phyloP scores from a whole-genome alignment of 2,113 vertebrate species.

The Struthio camelus region DNA sequence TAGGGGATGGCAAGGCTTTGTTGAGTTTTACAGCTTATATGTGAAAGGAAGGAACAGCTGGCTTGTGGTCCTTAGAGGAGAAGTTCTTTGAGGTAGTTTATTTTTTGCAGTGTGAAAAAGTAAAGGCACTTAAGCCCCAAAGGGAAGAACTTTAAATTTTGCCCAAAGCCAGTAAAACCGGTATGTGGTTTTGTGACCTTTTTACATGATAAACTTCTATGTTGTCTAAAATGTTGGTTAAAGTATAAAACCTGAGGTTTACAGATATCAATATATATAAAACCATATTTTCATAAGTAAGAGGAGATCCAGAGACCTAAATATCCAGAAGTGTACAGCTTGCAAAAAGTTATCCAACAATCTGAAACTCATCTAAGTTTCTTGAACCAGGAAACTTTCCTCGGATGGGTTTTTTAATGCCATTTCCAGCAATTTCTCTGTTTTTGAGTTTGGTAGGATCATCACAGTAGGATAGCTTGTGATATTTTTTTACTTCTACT shows the following conservation, averaged over 20 bases:
- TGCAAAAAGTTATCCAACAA: not conserved
- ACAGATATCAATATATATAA: not conserved
- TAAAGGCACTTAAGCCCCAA: not conserved
- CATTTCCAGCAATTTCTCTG: not conserved
- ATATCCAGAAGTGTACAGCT: not conserved
- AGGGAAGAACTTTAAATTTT: constrained; percentile 5
- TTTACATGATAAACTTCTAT: not conserved
- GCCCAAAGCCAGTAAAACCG: not conserved
- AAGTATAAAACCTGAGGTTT: not conserved
- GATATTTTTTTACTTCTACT: not conserved
- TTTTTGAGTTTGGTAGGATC: not conserved
- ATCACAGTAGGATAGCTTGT: not conserved
- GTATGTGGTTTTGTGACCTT: not conserved
- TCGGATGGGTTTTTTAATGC: not conserved
- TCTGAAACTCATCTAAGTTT: not conserved
- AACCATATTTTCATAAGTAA: not conserved
- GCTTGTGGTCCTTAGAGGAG: not conserved
- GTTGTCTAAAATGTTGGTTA: not conserved
- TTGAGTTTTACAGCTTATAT: not conserved
- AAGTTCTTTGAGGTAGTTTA: not conserved
- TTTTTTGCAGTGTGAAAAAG: not conserved
- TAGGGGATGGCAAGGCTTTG: not conserved
- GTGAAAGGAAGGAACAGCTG: not conserved
- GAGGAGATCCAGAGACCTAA: not conserved
- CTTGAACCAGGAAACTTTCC: not conserved